Evolutionary conservation across 2,113 vertebrate species (phyloP).

Genomic region (Etheostoma cragini): DNA sequence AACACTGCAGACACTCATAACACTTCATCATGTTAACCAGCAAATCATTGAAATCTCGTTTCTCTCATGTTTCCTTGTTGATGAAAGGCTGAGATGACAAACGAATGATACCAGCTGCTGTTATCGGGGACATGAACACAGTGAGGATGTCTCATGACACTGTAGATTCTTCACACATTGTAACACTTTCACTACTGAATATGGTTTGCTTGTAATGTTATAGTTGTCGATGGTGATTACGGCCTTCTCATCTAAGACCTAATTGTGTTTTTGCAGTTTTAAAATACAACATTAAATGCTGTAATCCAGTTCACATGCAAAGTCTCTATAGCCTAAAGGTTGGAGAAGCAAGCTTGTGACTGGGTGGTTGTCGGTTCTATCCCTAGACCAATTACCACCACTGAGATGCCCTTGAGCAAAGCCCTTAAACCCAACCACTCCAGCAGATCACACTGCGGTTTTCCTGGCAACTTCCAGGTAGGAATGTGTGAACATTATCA

Average conservation of each 20-base stretch:
- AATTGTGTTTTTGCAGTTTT: neutral
- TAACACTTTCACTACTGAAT: neutral
- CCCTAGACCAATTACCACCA: no score
- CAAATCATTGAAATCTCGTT: constrained; percentile 22
- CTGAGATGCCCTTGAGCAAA: no score
- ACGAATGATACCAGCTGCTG: constrained; percentile 24
- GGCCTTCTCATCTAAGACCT: neutral
- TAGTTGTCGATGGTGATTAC: neutral
- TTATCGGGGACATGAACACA: neutral
- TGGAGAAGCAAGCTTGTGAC: no score
- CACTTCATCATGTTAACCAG: constrained; percentile 32
- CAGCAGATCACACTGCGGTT: no score
- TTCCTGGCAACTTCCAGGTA: no score
- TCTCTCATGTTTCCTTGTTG: constrained; percentile 2
- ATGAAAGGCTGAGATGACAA: constrained; percentile 40
- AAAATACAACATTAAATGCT: neutral
- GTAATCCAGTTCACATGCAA: no score
- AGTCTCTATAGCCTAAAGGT: no score
- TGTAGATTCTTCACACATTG: constrained; percentile 3
- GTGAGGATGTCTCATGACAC: constrained; percentile 13
- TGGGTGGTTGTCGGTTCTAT: no score
- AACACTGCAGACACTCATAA: constrained; percentile 14
- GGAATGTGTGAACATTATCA: no score
- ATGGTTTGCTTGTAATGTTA: neutral
- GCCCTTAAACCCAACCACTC: no score